phyloP scores from a whole-genome alignment of 2,113 vertebrate genomes.

The Parus major region DNA sequence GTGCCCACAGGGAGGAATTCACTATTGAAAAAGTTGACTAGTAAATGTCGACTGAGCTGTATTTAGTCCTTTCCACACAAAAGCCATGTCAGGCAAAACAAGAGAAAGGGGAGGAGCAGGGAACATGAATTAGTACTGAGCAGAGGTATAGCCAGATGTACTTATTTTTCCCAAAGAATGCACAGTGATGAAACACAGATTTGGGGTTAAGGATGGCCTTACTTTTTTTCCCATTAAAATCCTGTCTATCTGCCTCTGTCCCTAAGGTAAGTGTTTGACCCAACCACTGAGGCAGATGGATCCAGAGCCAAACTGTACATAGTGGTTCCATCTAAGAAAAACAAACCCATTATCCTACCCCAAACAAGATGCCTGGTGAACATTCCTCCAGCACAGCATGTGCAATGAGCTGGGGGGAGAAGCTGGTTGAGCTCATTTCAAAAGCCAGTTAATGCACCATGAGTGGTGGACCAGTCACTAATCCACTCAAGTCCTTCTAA shows the following conservation, averaged over 20 bases:
- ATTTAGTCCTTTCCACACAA: not conserved
- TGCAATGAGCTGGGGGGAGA: not conserved
- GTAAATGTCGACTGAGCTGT: not conserved
- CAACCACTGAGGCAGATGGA: not conserved
- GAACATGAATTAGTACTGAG: not conserved
- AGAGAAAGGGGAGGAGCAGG: not conserved
- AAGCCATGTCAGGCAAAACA: not conserved
- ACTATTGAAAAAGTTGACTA: not conserved
- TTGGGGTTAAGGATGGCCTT: not conserved
- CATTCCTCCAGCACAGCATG: not conserved
- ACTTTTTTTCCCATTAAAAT: not conserved
- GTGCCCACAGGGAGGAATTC: not conserved
- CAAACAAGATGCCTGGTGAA: not conserved
- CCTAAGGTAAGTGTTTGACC: not conserved
- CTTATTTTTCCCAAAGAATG: not conserved
- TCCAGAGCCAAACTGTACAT: not conserved
- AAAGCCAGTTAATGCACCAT: not conserved
- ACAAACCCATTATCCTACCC: not conserved
- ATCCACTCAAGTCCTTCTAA: not conserved
- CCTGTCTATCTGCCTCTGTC: not conserved
- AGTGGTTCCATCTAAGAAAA: not conserved
- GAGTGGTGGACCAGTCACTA: not conserved
- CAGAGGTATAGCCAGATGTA: not conserved
- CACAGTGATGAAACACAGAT: not conserved
- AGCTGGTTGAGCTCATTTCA: not conserved